Evolutionary conservation across 2,113 vertebrate genomes (phyloP), one percentile per base, ranked within the genome.

Genomic region (Damaliscus lunatus): DNA sequence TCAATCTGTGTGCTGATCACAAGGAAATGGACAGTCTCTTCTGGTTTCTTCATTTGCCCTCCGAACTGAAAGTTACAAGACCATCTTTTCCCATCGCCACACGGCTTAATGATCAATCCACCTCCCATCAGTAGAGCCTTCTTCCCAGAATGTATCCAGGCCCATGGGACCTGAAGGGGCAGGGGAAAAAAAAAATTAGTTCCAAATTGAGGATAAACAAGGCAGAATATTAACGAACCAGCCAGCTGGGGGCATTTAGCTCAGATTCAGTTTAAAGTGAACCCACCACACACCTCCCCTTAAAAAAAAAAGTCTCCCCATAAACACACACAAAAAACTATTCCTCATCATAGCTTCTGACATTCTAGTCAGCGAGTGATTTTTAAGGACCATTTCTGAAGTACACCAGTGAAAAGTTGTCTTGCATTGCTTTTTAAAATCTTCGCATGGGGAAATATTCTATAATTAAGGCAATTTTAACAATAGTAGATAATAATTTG

Each of bases 401-500:
- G 82, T 13, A 78, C 21, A 25, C 25, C 23, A 29, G 10, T n/a
- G 27, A 93, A 96, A 96, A 95, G 48, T n/a, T 85, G 83, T 84
- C 64, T 83, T 94, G 57, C 46, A 94, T 90, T 81, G 40, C 55
- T 95, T 97, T 67, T 83, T 82, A 31, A 91, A 98, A 98, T 97
- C 97, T 97, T 98, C 95, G 83, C 96, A 96, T 97, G 97, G 98
- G 98, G 98, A 98, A 99, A 98, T 98, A 98, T 98, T 98, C 98
- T 98, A 98, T 98, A 99, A 99, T 99, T 98, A 99, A 98, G 98
- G 98, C 98, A 98, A 98, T 99, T 99, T 98, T 97, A 98, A 99
- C 98, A 99, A 99, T 98, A 98, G 99, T 98, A 99, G 99, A 99
- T 99, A 99, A 99, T 98, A 99, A 99, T 99, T 98, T 98, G 98